Conservation (phyloP, 37 sponge, comb jelly and placozoan species). For the Halichondria panicea region DNA sequence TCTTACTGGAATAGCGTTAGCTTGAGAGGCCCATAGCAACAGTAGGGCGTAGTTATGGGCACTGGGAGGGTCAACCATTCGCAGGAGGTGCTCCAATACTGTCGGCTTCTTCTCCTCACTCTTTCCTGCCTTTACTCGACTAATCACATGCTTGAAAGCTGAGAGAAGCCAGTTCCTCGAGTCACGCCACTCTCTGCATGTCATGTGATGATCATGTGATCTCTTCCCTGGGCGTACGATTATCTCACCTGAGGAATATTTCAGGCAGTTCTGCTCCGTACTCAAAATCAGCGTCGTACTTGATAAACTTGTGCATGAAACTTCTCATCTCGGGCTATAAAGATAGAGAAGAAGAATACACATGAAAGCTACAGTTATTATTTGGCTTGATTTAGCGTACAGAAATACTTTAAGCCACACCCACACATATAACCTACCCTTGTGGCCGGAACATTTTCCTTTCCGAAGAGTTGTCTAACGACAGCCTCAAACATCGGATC, state of each 20-base stretch:
- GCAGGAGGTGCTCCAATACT: conserved; percentile 38
- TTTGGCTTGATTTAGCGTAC: not conserved
- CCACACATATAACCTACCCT: conserved; percentile 19
- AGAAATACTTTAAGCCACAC: not conserved
- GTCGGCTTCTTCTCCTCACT: conserved; percentile 12
- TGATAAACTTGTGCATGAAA: conserved; percentile 45
- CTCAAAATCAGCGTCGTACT: conserved; percentile 86
- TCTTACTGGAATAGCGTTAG: conserved; percentile 81
- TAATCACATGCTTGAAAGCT: conserved; percentile 17
- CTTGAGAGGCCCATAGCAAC: conserved; percentile 87
- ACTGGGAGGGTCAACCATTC: conserved; percentile 34
- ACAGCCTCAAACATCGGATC: conserved; percentile 66
- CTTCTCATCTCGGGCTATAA: conserved; percentile 40
- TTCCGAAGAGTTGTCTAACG: conserved; percentile 72
- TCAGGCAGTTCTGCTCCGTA: conserved; percentile 81
- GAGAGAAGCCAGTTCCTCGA: conserved; percentile 37
- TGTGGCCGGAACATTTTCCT: conserved; percentile 34
- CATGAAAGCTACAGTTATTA: not conserved
- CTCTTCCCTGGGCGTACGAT: not conserved
- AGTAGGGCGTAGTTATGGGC: conserved; percentile 76
- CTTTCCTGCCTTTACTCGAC: conserved; percentile 7
- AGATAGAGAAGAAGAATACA: not conserved
- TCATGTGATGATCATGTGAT: not conserved
- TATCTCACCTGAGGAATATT: conserved; percentile 63
- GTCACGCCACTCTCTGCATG: conserved; percentile 41